A percentile compares a stretch with the other conserved stretches of the same genome.
phyloP scores from a whole-genome alignment of 2,797 vertebrate genomes.

The Melanotaenia pygmaea region DNA sequence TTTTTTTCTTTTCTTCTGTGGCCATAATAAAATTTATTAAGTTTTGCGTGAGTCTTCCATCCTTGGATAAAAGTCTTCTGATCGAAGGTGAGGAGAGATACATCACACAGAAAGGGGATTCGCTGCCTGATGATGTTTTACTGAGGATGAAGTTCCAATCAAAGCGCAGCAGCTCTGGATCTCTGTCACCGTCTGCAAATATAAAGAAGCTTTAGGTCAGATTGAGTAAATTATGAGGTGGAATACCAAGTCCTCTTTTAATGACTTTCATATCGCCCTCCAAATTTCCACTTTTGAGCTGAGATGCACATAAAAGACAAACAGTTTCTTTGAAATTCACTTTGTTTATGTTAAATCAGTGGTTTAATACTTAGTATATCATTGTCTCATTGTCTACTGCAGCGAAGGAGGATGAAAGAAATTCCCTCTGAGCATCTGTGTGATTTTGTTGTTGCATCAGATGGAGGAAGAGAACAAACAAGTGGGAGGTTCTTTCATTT shows the following conservation, averaged over 20 bases:
- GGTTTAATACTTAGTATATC: background rate
- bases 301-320: background rate
- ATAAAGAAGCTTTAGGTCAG: conserved; percentile 45
- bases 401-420: no score
- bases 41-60: conserved; percentile 44
- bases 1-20: conserved; percentile 5
- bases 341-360: background rate
- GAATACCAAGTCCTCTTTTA: conserved; percentile 13
- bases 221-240: conserved; percentile 17
- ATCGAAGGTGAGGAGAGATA: conserved; percentile 27
- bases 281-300: background rate
- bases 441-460: background rate
- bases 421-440: background rate
- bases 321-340: background rate
- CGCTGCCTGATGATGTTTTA: conserved; percentile 35
- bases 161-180: conserved; percentile 42
- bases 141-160: conserved; percentile 44
- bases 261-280: background rate
- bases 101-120: conserved; percentile 11
- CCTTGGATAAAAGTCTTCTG: conserved; percentile 24
- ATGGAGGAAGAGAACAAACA: no score
- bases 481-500: no score
- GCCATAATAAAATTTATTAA: conserved; percentile 17
- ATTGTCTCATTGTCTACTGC: background rate
- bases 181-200: conserved; percentile 73